Evolutionary conservation across 2,888 invertebrate genomes (phyloP), one percentile per base, ranked within the genome.

Genomic region (Kuschelorhynchus macadamiae): DNA sequence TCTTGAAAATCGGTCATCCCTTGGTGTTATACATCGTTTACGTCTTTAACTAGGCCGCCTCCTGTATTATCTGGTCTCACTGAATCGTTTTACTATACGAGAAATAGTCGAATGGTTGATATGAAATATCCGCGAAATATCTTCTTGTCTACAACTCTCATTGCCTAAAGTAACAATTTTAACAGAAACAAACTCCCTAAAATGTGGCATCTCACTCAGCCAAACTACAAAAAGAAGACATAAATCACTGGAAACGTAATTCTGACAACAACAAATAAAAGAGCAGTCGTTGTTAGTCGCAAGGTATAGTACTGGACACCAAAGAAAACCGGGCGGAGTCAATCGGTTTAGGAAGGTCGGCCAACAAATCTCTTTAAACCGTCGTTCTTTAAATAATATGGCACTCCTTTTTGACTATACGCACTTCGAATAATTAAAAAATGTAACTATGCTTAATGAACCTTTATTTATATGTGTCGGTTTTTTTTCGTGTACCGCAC

Each of bases 131-230:
- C 25, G 50, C 14, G 50, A 30, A 32, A 50, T 50, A 50, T 50
- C 14, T 50, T 50, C 33, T 50, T 50, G 50, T 50, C 33, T 50
- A 32, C 14, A 50, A 4, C 11, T 2, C 33, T 50, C 50, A 50
- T 50, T 50, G 14, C 14, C 33, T 50, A 50, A 50, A 50, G 1
- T 3, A 50, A 14, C 33, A 16, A 50, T 50, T 50, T 50, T 50
- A 32, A 50, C 33, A 50, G 30, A 32, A 25, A 32, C 50, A 32
- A 50, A 32, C 8, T 50, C 33, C n/a, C 32, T 50, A 32, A 17
- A 46, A 55, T 41, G 53, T 20, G 41, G 39, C 21, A 55, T 50
- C 47, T 11, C 14, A 36, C 36, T 18, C 2, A 20, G 4, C 18
- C 12, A 32, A 18, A 36, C 21, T 12, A 41, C 12, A 16, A 5